Base-by-base conservation (phyloP, 2,113 vertebrate species). In the Numenius arquata region DNA sequence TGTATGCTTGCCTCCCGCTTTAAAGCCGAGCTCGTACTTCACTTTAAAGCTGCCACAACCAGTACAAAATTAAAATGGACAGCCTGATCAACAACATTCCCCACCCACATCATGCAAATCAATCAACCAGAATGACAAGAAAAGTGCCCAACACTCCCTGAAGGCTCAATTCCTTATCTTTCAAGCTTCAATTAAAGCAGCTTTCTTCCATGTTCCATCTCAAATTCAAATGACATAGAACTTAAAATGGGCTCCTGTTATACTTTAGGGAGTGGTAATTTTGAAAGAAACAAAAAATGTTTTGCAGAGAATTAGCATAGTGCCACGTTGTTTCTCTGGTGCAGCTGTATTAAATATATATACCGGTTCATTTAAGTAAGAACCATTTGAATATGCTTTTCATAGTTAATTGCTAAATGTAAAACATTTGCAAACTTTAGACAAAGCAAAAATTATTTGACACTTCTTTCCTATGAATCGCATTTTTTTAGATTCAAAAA, bases 31-130 rank as follows among this genome's bases (percentile, higher is more conserved):
- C 48, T 87, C 1, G 1, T 84, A 76, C 68, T 90, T 84, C 43
- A 59, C 56, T 77, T 66, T 66, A 89, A 95, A 94, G 81, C 91
- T 89, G 91, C 88, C 66, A 85, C 20, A 87, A 92, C 76, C n/a
- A 45, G 93, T 70, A 90, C 48, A 62, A 82, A 91, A 96, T 95
- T 81, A 91, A 96, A 96, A 95, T 43, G 89, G 92, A 85, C 89
- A 94, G 89, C 96, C 95, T 85, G 95, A 95, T 95, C 77, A 62
- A 95, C 94, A 89, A 48, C 92, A 93, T 96, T 96, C 92, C 80
- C 95, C 95, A 94, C 95, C 95, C 62, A 96, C 93, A 91, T 67
- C 56, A 97, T 95, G 96, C 89, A 97, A 95, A 96, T 96, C 91
- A 82, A 91, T 96, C 93, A 95, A 83, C 93, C 55, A 96, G 96